Base-by-base conservation (phyloP, 1,140 invertebrate species). In the Cepaea nemoralis region DNA sequence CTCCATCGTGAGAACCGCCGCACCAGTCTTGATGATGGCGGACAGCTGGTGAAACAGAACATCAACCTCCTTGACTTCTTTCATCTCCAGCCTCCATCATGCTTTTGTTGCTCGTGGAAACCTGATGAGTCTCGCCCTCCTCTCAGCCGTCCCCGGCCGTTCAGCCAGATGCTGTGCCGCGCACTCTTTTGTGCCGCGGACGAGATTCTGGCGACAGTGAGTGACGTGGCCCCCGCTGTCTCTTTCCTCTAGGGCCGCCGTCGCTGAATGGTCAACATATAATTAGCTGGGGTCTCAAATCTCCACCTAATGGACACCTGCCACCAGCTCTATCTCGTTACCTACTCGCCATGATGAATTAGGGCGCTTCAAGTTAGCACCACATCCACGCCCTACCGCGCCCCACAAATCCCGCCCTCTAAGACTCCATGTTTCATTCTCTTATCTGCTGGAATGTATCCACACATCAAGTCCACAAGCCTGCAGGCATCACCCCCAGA, bases 181-280 rank as follows among this genome's bases (percentile, higher is more conserved):
- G 59, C 59, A 63, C 27, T 63, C 59, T 63, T 63, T 63, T 63
- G 59, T 63, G 16, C 27, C 12, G 27, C 27, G 59, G 59, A 63
- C 16, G 59, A 27, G 59, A 63, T 6, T 31, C 59, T 63, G 59
- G 59, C 59, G 59, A 63, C 59, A 63, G 59, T 31, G 59, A 63
- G 59, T 63, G 59, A 63, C 59, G 59, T 63, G 59, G 55, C 59
- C n/a, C 59, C 59, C 59, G n/a, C 59, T 63, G 59, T 63, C 59
- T 31, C 59, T n/a, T 27, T 63, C 59, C 8, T 12, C 59, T 27
- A 31, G 27, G 27, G 59, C 59, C n/a, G n/a, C 59, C 59, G n/a
- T 0, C 27, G 59, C 59, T 63, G 59, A 63, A 63, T 63, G 59
- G n/a, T 31, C 59, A 63, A n/a, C 59, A 31, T 63, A 63, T 63